Base-by-base conservation (phyloP, 2,797 vertebrate genomes). In the Naso thynnoides region DNA sequence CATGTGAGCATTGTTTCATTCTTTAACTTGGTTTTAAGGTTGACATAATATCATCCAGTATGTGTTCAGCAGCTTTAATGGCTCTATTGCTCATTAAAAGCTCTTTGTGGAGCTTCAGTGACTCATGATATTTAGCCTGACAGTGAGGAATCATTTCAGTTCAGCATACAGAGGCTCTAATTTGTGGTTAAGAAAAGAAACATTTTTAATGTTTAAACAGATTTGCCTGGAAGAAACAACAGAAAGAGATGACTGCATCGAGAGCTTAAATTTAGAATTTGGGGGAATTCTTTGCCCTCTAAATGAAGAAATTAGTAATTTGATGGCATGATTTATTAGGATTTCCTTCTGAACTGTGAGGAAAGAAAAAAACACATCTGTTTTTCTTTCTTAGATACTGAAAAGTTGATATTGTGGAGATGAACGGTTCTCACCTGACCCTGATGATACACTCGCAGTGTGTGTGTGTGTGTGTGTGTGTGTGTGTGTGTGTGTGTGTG, bases 1-100 rank as follows among this genome's bases (percentile, higher is more conserved):
- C 68, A 14, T 1, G 55, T 64, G 77, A 65, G 63, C 80, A 26
- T 19, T 48, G 50, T 74, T 68, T 89, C 81, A 78, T 61, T 58
- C 62, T 38, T 19, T 74, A 69, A 67, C 73, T 64, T 68, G 66
- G 70, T 81, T 75, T 77, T 74, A 65, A 74, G 60, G 70, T 70
- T 50, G 78, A 83, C 73, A 44, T 70, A 62, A 80, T 70, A 54
- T 80, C 72, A 48, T 31, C 33, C 27, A 3, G 52, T 23, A 2
- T 59, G 64, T 68, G 71, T 76, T 69, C 48, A 41, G 58, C 59
- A 29, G 58, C 27, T 61, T n/a, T 67, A 65, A 78, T 55, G 70
- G 47, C 47, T 6, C 14, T 44, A 33, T 56, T 24, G 65, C 68
- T 83, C 71, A 68, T 81, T 81, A 76, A 81, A 76, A 81, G 69